Conservation (phyloP, 2,797 vertebrate genomes). For the Natrix natrix region DNA sequence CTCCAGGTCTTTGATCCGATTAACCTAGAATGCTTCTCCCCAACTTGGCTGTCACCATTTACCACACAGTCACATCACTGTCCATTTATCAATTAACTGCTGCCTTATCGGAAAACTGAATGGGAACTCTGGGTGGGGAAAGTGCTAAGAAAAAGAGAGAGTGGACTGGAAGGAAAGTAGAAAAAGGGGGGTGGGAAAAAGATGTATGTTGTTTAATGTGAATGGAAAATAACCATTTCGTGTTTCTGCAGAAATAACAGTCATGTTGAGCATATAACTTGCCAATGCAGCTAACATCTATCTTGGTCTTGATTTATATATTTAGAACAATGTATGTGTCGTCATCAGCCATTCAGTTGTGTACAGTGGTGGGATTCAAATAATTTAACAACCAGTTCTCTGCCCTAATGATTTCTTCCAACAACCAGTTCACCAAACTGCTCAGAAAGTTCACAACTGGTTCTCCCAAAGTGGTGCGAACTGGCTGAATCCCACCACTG, state of each 20-base stretch:
- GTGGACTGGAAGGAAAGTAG: not conserved
- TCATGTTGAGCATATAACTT: not conserved
- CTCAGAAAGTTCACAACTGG: too few relatives aligned
- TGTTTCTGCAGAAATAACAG: not conserved
- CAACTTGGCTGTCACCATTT: constrained; percentile 22
- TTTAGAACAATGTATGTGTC: not conserved
- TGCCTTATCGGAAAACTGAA: not conserved
- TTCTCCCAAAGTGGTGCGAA: too few relatives aligned
- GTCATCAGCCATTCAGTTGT: not conserved
- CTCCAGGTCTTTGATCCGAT: constrained; percentile 8
- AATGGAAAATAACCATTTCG: not conserved
- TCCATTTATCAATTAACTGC: constrained; percentile 22
- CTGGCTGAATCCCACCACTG: too few relatives aligned
- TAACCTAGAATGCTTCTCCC: constrained; percentile 19
- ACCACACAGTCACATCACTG: constrained; percentile 20
- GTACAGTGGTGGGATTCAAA: too few relatives aligned
- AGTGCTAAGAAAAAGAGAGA: not conserved
- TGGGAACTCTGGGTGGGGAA: not conserved
- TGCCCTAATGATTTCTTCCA: too few relatives aligned
- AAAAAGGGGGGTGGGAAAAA: not conserved
- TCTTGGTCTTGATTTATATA: not conserved
- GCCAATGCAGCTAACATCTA: not conserved
- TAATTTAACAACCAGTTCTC: too few relatives aligned
- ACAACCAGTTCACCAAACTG: too few relatives aligned
- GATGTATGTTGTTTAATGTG: not conserved